Evolutionary conservation across 1,140 invertebrate species (phyloP), one percentile per base, ranked within the genome.

Genomic region (Anagrus nilaparvatae): DNA sequence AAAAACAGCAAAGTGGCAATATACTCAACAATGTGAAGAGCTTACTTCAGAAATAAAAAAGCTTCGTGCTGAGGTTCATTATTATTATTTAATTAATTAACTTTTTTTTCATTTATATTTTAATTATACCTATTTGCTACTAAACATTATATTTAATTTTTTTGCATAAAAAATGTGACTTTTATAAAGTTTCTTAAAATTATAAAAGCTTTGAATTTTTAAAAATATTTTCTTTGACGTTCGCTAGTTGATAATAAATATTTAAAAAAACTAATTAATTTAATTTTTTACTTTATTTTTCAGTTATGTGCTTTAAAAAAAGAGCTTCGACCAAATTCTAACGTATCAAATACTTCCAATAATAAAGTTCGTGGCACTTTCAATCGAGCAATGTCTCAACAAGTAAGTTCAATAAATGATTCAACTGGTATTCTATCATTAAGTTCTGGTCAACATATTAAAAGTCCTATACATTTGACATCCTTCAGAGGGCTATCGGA

Each of bases 1-100:
- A 61, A 79, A 90, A 55, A 93, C 89, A 5, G 86, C 87, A 0
- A 91, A 92, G 57, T 92, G 87, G 84, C 87, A 93, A 61, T 93
- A 92, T 64, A 87, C 86, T 0, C 84, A 89, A 57, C 87, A 94
- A 60, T 92, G 87, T 47, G 90, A 95, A 53, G 89, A 94, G 56
- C 74, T 94, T 2, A 76, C 81, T 13, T 77, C 77, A 1, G 90
- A 94, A 68, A 87, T 93, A 39, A 91, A 91, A 60, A 91, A 93
- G 61, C 73, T 95, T 0, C 72, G 88, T 53, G 76, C 82, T 3
- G 90, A 94, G 79, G 88, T 94, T 36, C 35, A 46, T 50, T 30
- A 24, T 23, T 1, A 34, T 6, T 17, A 19, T 21, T 13, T 32
- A 17, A 29, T 42, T 32, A 38, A 13, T 20, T 29, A 43, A 17